phyloP scores from a whole-genome alignment of 2,888 invertebrate genomes.

The Peribatodes rhomboidaria region DNA sequence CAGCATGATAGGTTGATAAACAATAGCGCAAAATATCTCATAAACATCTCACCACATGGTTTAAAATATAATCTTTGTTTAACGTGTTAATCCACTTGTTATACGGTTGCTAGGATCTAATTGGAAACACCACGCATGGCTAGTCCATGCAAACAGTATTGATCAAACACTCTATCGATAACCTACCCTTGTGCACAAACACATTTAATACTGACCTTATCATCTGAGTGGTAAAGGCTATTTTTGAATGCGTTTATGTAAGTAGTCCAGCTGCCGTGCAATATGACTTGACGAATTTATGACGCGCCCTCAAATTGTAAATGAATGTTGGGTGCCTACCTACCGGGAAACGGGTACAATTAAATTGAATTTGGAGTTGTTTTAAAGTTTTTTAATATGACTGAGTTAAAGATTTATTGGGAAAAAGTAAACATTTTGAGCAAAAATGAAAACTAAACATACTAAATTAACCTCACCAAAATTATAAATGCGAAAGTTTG shows the following conservation, averaged over 20 bases:
- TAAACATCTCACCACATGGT: background rate
- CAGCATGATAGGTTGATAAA: background rate
- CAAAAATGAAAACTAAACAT: no score
- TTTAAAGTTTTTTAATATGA: background rate
- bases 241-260: constrained; percentile 24
- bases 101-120: constrained; percentile 39
- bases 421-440: no score
- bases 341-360: background rate
- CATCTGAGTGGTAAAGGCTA: constrained; percentile 14
- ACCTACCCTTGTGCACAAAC: constrained; percentile 17
- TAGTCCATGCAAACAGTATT: constrained; percentile 49
- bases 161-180: constrained; percentile 51
- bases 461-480: no score
- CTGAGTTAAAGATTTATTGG: no score
- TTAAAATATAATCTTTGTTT: constrained; percentile 11
- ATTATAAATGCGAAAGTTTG: no score
- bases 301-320: constrained; percentile 11
- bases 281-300: constrained; percentile 32
- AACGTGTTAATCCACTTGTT: constrained; percentile 25
- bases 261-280: constrained; percentile 17
- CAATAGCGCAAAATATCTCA: background rate
- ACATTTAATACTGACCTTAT: constrained; percentile 26
- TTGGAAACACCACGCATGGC: constrained; percentile 48
- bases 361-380: background rate
- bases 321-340: background rate